These are phyloP conservation scores for Actinemys pallida DNA, from an alignment of 2,113 vertebrate species.

Conservation along the genomic window DNA sequence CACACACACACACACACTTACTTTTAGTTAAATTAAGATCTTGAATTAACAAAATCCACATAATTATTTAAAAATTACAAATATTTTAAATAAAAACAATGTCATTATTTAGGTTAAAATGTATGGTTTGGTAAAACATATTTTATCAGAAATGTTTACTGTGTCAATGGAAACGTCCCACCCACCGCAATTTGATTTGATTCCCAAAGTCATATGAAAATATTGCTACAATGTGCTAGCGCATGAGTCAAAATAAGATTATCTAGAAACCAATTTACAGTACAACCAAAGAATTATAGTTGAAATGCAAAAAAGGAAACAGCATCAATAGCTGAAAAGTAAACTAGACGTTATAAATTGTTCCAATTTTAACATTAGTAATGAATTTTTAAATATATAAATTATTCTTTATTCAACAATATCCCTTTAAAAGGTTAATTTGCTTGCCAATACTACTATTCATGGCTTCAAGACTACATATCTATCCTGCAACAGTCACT, in stretches of 20 bases:
- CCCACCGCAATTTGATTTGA: neutral
- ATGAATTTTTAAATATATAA: neutral
- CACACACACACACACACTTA: neutral
- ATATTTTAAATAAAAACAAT: neutral
- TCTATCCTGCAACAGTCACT: neutral
- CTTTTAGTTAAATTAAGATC: neutral
- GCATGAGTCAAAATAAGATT: neutral
- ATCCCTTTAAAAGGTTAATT: neutral
- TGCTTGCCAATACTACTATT: neutral
- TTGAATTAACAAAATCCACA: neutral
- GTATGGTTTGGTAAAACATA: neutral
- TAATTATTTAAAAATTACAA: neutral
- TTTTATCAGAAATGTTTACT: neutral
- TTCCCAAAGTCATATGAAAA: neutral
- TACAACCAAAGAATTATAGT: neutral
- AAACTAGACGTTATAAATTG: neutral
- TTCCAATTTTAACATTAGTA: fast-evolving
- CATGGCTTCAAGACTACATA: no score
- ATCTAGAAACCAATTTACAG: neutral
- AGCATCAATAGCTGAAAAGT: neutral
- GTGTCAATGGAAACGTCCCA: neutral
- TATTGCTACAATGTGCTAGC: neutral
- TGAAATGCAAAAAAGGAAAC: constrained; percentile 19
- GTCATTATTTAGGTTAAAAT: neutral
- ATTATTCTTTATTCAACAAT: neutral